These are phyloP conservation scores for Ardeotis arabs DNA, from an alignment of 2,113 vertebrate species.

Conservation along the genomic window DNA sequence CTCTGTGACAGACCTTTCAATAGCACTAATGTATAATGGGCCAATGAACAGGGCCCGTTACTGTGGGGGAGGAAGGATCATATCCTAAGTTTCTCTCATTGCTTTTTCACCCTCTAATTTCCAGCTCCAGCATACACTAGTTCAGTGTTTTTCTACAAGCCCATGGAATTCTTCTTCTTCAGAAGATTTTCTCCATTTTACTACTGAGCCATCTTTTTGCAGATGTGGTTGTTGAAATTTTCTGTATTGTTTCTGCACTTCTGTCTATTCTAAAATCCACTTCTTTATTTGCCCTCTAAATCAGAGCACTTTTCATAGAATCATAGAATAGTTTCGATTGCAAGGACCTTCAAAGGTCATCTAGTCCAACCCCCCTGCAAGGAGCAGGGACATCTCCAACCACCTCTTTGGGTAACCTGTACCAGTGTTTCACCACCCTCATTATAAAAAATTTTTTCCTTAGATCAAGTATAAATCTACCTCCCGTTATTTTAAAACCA, in stretches of 20 bases:
- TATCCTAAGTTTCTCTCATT: not conserved
- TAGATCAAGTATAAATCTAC: too few species aligned
- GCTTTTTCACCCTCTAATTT: not conserved
- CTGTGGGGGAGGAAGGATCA: not conserved
- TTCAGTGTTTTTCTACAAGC: not conserved
- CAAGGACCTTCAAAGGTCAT: too few species aligned
- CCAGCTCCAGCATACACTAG: not conserved
- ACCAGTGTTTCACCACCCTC: too few species aligned
- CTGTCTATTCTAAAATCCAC: not conserved
- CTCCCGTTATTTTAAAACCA: too few species aligned
- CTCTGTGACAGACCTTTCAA: not conserved
- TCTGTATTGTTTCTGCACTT: not conserved
- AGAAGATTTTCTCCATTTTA: not conserved
- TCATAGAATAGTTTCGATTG: too few species aligned
- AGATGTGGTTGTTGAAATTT: rapidly evolving
- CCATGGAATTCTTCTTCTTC: not conserved
- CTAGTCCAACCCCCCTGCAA: too few species aligned
- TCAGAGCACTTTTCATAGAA: not conserved
- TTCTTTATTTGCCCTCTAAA: not conserved
- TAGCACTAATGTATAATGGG: not conserved
- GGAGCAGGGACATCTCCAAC: too few species aligned
- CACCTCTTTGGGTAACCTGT: too few species aligned
- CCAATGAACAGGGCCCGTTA: not conserved
- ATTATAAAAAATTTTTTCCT: too few species aligned
- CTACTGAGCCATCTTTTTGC: not conserved